Percentiles rank a stretch among this genome's conserved stretches.
phyloP scores from a whole-genome alignment of 2,797 vertebrate species.

The Geotrypetes seraphini region DNA sequence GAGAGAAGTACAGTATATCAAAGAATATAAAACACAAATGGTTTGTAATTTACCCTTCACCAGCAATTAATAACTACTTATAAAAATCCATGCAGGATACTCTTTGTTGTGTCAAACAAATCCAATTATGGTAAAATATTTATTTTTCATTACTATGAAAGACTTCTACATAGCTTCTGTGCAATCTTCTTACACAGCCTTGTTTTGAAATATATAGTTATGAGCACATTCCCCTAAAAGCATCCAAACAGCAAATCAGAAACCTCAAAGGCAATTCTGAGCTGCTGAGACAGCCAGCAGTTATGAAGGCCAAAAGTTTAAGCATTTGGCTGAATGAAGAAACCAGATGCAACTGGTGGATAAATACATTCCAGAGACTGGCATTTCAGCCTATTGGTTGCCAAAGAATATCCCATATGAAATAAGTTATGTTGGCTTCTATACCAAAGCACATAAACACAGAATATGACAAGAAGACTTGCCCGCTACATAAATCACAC shows the following conservation, averaged over 20 bases:
- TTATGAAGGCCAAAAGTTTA: neutral
- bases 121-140: no score
- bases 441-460: slow-evolving; percentile 5
- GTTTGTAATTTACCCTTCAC: no score
- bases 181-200: neutral
- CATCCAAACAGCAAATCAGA: neutral
- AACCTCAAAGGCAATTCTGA: neutral
- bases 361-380: slow-evolving; percentile 1
- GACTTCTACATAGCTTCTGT: no score
- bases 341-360: slow-evolving; percentile 6
- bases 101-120: no score
- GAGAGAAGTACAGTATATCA: no score
- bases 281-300: neutral
- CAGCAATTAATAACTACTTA: no score
- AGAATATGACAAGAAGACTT: neutral
- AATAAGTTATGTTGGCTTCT: slow-evolving; percentile 6
- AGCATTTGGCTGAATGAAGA: slow-evolving; percentile 3
- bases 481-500: neutral
- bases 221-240: neutral
- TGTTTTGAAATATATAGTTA: neutral
- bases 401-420: neutral
- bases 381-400: neutral
- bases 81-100: no score
- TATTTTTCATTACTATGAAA: no score
- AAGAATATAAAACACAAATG: no score